Conservation (phyloP, 1,140 invertebrate genomes). For the Nephila pilipes region DNA sequence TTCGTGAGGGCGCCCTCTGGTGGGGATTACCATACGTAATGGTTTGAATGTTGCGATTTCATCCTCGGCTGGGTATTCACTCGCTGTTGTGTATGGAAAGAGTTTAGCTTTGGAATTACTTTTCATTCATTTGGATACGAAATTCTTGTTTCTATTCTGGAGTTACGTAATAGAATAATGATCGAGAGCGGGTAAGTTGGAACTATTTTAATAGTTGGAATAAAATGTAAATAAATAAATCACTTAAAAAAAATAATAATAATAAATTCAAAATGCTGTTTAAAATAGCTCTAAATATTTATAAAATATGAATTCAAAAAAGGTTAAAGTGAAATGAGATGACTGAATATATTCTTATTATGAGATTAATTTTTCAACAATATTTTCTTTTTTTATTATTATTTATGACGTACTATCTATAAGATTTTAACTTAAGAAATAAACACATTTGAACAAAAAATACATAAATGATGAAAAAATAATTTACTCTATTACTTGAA, state of each 20-base stretch:
- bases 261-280: too few relatives aligned
- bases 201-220: not conserved
- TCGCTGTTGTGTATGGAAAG: not conserved
- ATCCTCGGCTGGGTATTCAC: not conserved
- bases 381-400: too few relatives aligned
- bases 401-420: too few relatives aligned
- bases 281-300: not conserved
- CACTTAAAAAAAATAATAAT: too few relatives aligned
- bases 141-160: not conserved
- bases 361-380: too few relatives aligned
- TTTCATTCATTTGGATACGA: not conserved
- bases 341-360: too few relatives aligned
- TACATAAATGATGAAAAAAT: too few relatives aligned
- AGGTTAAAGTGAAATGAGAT: too few relatives aligned
- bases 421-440: too few relatives aligned
- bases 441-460: too few relatives aligned
- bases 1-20: conserved; percentile 3
- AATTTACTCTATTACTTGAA: too few relatives aligned
- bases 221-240: too few relatives aligned
- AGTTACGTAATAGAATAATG: not conserved
- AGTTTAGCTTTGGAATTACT: not conserved
- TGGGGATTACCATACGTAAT: not conserved
- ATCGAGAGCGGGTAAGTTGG: not conserved
- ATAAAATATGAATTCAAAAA: not conserved
- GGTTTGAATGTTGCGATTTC: not conserved